Evolutionary conservation across 2,113 vertebrate species (phyloP).

Genomic region (Hippoglossus stenolepis): DNA sequence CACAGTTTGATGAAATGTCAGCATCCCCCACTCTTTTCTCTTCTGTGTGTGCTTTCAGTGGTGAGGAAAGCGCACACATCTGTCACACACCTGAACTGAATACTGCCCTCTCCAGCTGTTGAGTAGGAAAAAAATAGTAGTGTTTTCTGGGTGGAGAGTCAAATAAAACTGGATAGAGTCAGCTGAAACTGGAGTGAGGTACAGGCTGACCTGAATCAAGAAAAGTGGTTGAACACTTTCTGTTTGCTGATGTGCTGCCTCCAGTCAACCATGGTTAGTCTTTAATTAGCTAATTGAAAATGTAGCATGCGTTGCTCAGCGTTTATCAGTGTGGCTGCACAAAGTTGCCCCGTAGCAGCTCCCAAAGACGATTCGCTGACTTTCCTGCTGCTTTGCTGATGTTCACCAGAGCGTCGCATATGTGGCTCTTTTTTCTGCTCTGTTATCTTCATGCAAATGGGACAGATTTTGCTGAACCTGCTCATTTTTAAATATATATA

Average conservation of each 20-base stretch:
- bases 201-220: background rate
- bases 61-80: slow-evolving; percentile 3
- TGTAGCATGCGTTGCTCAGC: background rate
- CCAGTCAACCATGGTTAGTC: background rate
- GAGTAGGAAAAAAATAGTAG: background rate
- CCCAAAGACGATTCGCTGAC: background rate
- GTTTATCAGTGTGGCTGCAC: background rate
- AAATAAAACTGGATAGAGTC: background rate
- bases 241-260: slow-evolving; percentile 2
- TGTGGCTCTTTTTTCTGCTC: background rate
- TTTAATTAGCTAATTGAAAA: slow-evolving; percentile 6
- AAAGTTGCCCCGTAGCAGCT: background rate
- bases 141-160: background rate
- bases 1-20: background rate
- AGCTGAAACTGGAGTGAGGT: background rate
- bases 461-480: background rate
- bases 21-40: background rate
- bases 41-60: background rate
- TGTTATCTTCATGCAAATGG: background rate
- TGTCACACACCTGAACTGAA: slow-evolving; percentile 29
- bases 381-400: background rate
- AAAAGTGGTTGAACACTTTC: background rate
- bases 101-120: background rate
- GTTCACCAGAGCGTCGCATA: background rate
- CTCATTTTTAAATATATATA: background rate